Conservation (phyloP, 2,113 vertebrate genomes). For the Triplophysa dalaica region DNA sequence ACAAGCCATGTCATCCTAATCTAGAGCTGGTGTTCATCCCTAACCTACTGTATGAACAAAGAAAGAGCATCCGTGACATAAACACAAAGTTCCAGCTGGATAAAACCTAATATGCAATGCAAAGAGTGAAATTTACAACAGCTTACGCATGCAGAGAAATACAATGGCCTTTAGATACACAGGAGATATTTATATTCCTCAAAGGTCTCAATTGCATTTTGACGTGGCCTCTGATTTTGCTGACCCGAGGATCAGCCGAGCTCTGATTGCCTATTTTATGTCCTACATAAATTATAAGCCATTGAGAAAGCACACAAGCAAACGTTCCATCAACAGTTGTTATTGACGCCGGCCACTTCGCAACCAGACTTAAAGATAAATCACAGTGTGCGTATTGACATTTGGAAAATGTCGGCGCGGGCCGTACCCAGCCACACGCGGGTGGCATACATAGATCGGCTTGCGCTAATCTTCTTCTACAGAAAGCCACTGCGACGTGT, state of each 20-base stretch:
- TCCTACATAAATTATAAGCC: constrained; percentile 54
- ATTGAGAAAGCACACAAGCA: constrained; percentile 36
- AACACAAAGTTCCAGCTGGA: constrained; percentile 2
- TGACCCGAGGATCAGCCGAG: constrained; percentile 45
- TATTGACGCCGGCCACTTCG: constrained; percentile 59
- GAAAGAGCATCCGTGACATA: background rate
- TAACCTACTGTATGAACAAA: too few relatives aligned
- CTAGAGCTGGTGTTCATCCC: too few relatives aligned
- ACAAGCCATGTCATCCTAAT: too few relatives aligned
- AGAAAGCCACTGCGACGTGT: background rate
- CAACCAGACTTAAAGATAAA: constrained; percentile 53
- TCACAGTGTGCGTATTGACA: constrained; percentile 57
- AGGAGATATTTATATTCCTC: constrained; percentile 8
- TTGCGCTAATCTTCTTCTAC: constrained; percentile 11
- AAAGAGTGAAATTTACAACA: background rate
- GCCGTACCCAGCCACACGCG: background rate
- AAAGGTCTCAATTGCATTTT: constrained; percentile 51
- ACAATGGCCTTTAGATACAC: background rate
- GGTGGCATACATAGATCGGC: background rate
- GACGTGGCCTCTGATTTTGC: constrained; percentile 31
- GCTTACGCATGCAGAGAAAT: background rate
- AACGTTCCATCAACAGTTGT: constrained; percentile 50
- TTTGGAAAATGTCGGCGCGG: constrained; percentile 50
- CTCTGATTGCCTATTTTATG: constrained; percentile 43
- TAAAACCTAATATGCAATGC: constrained; percentile 33